A percentile compares a stretch with the other conserved stretches of the same genome.
These are phyloP conservation scores for Eueides isabella DNA, from an alignment of 1,140 invertebrate genomes.

Conservation along the genomic window DNA sequence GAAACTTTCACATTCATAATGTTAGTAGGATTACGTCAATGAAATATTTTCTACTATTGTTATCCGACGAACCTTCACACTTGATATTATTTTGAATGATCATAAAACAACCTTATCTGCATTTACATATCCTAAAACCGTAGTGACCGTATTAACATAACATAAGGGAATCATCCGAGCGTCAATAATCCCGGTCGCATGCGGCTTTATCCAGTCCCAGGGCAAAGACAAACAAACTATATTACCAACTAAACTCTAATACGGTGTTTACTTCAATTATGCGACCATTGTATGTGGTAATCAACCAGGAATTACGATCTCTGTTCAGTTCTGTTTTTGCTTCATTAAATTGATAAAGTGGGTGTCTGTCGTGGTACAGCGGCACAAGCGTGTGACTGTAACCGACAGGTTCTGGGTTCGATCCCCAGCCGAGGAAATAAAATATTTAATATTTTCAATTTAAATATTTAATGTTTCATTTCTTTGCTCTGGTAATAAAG, in stretches of 20 bases:
- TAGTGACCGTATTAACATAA: constrained; percentile 7
- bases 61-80: neutral
- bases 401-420: no score
- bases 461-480: no score
- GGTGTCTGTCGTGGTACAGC: no score
- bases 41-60: no score
- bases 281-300: constrained; percentile 12
- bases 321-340: neutral
- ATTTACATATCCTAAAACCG: constrained; percentile 9
- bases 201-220: constrained; percentile 7
- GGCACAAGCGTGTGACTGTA: no score
- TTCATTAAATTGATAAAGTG: neutral
- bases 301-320: neutral
- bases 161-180: constrained; percentile 15
- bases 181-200: constrained; percentile 29
- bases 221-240: constrained; percentile 27
- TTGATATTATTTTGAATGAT: neutral
- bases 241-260: constrained; percentile 20
- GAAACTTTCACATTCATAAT: no score
- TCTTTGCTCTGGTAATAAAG: no score
- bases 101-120: neutral
- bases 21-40: no score
- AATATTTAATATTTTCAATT: no score
- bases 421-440: no score
- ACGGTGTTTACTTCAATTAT: constrained; percentile 25